Evolutionary conservation across 2,113 vertebrate genomes (phyloP).

Genomic region (Recurvirostra avosetta): DNA sequence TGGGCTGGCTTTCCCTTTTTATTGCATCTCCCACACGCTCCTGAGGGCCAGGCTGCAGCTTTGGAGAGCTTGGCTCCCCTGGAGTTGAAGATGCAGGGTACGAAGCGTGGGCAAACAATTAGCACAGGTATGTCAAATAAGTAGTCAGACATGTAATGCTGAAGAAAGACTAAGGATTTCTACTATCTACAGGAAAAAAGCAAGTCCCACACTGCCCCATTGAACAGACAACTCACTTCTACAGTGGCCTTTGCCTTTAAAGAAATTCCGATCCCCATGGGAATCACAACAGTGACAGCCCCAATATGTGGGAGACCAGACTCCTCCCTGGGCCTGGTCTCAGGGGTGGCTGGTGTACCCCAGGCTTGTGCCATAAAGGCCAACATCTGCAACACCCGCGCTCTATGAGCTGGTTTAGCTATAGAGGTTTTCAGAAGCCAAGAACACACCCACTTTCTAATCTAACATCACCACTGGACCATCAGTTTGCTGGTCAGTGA

Average conservation of each 20-base stretch:
- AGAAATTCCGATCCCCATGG: neutral
- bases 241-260: neutral
- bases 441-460: neutral
- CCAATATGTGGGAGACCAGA: neutral
- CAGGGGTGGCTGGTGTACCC: accelerated
- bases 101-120: conserved; percentile 33
- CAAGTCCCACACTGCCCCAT: neutral
- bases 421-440: neutral
- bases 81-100: conserved; percentile 11
- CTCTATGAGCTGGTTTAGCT: neutral
- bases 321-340: neutral
- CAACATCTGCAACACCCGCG: neutral
- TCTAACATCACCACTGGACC: neutral
- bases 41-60: neutral
- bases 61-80: conserved; percentile 27
- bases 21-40: neutral
- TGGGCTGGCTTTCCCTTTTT: neutral
- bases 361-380: neutral
- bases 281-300: neutral
- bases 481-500: neutral
- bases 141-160: neutral
- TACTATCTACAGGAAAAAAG: neutral
- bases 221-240: neutral
- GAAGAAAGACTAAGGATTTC: neutral
- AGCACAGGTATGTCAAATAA: conserved; percentile 18